phyloP scores from a whole-genome alignment of 2,888 invertebrate species.

The Dysmachus trigonus region DNA sequence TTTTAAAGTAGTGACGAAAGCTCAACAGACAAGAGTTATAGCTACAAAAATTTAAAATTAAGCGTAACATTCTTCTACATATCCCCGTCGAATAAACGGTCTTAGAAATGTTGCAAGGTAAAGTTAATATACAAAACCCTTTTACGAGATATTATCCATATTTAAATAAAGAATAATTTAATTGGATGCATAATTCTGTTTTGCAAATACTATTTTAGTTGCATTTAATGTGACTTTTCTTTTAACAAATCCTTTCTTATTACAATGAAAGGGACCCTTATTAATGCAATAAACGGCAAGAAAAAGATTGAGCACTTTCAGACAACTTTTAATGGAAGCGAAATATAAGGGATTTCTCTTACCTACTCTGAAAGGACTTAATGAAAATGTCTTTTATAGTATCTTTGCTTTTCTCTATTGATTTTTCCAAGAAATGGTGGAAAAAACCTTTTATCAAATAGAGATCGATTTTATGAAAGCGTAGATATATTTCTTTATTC shows the following conservation, averaged over 20 bases:
- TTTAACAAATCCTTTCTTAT: background rate
- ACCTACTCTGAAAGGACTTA: background rate
- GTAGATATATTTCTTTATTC: no score
- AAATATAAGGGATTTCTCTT: background rate
- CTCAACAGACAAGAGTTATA: no score
- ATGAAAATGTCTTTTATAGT: background rate
- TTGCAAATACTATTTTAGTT: background rate
- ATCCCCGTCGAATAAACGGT: no score
- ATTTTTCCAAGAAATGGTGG: background rate
- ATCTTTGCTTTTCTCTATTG: background rate
- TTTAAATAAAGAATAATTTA: no score
- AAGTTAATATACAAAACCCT: no score
- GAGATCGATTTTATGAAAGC: background rate
- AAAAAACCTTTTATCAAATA: background rate
- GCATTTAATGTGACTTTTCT: background rate
- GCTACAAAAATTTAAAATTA: no score
- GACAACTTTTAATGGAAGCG: background rate
- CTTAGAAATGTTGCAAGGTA: no score
- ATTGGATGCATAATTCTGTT: background rate
- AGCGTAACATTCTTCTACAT: no score
- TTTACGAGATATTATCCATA: no score
- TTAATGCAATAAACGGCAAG: background rate
- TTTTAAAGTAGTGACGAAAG: no score
- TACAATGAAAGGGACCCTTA: background rate
- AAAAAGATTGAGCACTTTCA: background rate